Conservation (phyloP, 2,113 vertebrate species). For the Rhinogobius similis region DNA sequence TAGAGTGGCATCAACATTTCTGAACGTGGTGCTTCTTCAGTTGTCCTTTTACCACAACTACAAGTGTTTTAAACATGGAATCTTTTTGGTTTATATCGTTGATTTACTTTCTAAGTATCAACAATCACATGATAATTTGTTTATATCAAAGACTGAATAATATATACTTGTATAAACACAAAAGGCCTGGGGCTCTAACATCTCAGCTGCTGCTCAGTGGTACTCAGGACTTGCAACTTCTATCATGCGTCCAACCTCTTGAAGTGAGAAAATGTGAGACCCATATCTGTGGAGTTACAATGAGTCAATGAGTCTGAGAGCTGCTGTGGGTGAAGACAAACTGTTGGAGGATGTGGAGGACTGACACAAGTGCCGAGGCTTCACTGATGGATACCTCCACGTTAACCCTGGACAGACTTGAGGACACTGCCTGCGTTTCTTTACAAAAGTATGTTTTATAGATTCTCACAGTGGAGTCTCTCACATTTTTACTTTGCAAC, state of each 20-base stretch:
- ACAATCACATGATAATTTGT: slow-evolving; percentile 52
- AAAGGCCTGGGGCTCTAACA: slow-evolving; percentile 88
- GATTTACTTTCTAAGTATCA: slow-evolving; percentile 65
- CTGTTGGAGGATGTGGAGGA: slow-evolving; percentile 8
- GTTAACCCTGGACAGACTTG: slow-evolving; percentile 79
- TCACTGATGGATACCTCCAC: slow-evolving; percentile 63
- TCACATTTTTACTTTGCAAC: slow-evolving; percentile 29
- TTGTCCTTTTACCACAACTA: slow-evolving; percentile 89
- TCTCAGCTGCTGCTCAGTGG: slow-evolving; percentile 97
- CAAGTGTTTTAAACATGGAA: slow-evolving; percentile 78
- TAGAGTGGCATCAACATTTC: slow-evolving; percentile 69
- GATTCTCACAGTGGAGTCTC: slow-evolving; percentile 33
- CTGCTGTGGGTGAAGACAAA: slow-evolving; percentile 23
- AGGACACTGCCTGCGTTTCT: slow-evolving; percentile 61
- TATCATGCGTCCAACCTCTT: slow-evolving; percentile 43
- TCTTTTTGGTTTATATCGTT: slow-evolving; percentile 61
- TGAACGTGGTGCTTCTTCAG: slow-evolving; percentile 89
- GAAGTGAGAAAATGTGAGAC: slow-evolving; percentile 39
- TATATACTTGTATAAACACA: slow-evolving; percentile 74
- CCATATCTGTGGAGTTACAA: slow-evolving; percentile 56
- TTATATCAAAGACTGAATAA: slow-evolving; percentile 81
- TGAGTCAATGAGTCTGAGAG: slow-evolving; percentile 11
- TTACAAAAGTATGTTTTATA: slow-evolving; percentile 5
- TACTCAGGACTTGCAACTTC: slow-evolving; percentile 91
- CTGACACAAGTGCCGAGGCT: slow-evolving; percentile 22